A percentile compares a stretch with the other conserved stretches of the same genome.
phyloP scores from a whole-genome alignment of 2,797 vertebrate species.

The Megaceryle alcyon region DNA sequence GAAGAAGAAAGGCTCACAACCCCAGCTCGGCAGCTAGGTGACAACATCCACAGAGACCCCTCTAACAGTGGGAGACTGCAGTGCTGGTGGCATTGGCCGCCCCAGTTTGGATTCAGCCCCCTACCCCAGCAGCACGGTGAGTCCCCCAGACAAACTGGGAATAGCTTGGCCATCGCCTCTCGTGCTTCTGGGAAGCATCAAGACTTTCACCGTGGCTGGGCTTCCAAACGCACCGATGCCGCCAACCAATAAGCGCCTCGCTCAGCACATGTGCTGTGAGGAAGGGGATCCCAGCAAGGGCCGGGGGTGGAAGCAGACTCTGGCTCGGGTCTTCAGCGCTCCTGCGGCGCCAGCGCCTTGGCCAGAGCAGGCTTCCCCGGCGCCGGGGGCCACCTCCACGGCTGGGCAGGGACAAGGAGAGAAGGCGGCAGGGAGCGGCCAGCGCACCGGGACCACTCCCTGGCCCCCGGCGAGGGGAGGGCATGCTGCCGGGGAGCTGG shows the following conservation, averaged over 20 bases:
- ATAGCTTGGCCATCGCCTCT: neutral
- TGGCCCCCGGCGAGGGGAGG: neutral
- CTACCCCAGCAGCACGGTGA: neutral
- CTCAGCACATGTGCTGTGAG: neutral
- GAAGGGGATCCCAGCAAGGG: conserved; percentile 48
- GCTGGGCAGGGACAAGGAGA: neutral
- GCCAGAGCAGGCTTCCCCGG: neutral
- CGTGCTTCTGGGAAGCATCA: neutral
- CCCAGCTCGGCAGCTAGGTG: neutral
- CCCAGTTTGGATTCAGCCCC: neutral
- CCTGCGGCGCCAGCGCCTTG: neutral
- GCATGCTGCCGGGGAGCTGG: neutral
- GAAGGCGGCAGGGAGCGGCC: neutral
- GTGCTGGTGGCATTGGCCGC: neutral
- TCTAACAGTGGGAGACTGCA: rapidly evolving
- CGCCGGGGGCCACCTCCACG: neutral
- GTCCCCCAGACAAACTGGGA: neutral
- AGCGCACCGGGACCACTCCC: neutral
- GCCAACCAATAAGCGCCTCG: neutral
- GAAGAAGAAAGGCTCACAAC: neutral
- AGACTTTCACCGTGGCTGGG: neutral
- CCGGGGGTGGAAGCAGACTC: neutral
- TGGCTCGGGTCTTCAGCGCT: neutral
- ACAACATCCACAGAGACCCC: neutral
- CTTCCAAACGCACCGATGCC: neutral